These are phyloP conservation scores for Tiaroga cobitis DNA, from an alignment of 2,797 vertebrate species.

Conservation along the genomic window DNA sequence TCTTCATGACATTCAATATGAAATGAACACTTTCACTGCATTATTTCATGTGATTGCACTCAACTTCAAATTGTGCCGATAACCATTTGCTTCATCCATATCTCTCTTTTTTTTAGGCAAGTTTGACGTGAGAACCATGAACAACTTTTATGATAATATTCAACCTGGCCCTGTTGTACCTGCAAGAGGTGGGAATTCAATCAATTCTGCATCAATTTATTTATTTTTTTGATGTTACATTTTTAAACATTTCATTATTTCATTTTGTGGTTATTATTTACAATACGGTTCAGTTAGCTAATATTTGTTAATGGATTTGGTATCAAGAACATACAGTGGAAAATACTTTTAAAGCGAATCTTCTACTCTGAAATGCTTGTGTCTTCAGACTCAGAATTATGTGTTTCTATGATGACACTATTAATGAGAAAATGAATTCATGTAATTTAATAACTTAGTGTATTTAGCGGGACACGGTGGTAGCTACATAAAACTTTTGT, in stretches of 20 bases:
- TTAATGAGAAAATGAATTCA: background rate
- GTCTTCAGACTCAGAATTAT: background rate
- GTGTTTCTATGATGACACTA: background rate
- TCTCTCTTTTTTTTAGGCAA: conserved; percentile 79
- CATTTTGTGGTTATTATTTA: background rate
- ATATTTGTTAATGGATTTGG: background rate
- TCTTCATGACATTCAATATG: background rate
- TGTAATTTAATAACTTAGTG: background rate
- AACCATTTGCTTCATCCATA: conserved; percentile 8
- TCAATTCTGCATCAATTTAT: too few relatives aligned
- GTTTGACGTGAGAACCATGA: conserved; percentile 93
- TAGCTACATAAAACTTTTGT: background rate
- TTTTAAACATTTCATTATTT: background rate
- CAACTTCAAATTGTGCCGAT: background rate
- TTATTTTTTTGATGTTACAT: background rate
- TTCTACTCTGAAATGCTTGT: background rate
- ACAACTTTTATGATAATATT: conserved; percentile 97
- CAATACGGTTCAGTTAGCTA: background rate
- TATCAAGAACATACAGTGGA: background rate
- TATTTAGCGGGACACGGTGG: background rate
- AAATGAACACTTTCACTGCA: background rate
- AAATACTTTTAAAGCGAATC: background rate
- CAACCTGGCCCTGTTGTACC: conserved; percentile 93
- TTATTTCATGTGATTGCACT: background rate
- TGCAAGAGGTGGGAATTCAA: conserved; percentile 84